A percentile compares a stretch with the other conserved stretches of the same genome.
phyloP scores from a whole-genome alignment of 23 tunicate genomes.

The Clavelina lepadiformis region DNA sequence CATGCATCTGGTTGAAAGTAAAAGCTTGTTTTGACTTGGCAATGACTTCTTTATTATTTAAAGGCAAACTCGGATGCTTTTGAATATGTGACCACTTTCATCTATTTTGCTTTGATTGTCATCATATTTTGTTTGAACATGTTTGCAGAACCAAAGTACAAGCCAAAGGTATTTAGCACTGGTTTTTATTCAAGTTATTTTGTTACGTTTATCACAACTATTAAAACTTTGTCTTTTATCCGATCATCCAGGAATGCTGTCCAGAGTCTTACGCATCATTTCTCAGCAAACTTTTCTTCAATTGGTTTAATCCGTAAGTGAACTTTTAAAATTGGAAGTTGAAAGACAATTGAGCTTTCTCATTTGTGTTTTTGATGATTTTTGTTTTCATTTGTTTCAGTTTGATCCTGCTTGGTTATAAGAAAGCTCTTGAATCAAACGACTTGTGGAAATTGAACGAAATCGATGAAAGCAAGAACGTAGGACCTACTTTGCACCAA shows the following conservation, averaged over 20 bases:
- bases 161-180: slow-evolving; percentile 27
- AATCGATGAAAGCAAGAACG: slow-evolving; percentile 37
- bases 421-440: slow-evolving; percentile 35
- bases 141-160: slow-evolving; percentile 50
- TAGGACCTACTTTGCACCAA: slow-evolving; percentile 12
- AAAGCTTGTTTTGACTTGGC: too few relatives aligned
- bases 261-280: slow-evolving; percentile 57
- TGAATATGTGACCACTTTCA: slow-evolving; percentile 24
- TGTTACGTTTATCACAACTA: not conserved
- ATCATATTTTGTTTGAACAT: slow-evolving; percentile 23
- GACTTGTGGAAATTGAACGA: slow-evolving; percentile 67
- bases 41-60: not conserved
- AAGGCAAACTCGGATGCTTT: slow-evolving; percentile 20
- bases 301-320: slow-evolving; percentile 91
- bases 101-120: slow-evolving; percentile 33
- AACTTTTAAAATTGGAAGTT: not conserved
- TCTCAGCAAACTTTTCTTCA: slow-evolving; percentile 47
- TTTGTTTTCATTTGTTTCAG: slow-evolving; percentile 28
- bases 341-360: not conserved
- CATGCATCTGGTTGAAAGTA: not conserved
- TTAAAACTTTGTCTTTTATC: not conserved
- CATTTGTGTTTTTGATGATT: not conserved
- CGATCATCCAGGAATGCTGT: slow-evolving; percentile 29
- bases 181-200: not conserved
- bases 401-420: slow-evolving; percentile 51